These are phyloP conservation scores for Pemphigus obesinymphae DNA, from an alignment of 1,140 invertebrate genomes.

Conservation along the genomic window DNA sequence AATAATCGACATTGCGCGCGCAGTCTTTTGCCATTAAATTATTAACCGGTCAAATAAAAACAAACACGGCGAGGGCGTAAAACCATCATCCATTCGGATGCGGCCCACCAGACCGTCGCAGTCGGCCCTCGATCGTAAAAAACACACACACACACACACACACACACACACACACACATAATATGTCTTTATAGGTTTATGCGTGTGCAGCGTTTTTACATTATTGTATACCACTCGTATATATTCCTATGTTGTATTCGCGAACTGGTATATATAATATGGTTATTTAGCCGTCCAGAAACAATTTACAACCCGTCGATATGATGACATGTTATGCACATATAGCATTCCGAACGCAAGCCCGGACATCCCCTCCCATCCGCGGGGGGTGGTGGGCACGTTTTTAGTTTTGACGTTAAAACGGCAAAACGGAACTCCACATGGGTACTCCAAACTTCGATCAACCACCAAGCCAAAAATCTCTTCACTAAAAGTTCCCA, in stretches of 20 bases:
- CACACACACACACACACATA: not conserved
- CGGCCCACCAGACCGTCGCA: not conserved
- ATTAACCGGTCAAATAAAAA: conserved; percentile 41
- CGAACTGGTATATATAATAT: not conserved
- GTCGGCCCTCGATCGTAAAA: conserved; percentile 5
- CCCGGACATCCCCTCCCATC: too few relatives aligned
- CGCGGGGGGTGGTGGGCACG: not conserved
- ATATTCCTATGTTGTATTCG: not conserved
- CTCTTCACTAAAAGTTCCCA: too few relatives aligned
- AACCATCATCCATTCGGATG: conserved; percentile 10
- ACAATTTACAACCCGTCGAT: not conserved
- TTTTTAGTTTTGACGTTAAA: not conserved
- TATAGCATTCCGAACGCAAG: too few relatives aligned
- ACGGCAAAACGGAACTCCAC: too few relatives aligned
- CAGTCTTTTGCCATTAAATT: conserved; percentile 33
- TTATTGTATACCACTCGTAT: too few relatives aligned
- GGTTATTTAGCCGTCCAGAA: not conserved
- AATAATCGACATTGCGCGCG: conserved; percentile 13
- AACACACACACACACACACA: not conserved
- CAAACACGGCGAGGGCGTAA: conserved; percentile 40
- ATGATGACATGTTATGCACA: not conserved
- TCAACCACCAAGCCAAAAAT: too few relatives aligned
- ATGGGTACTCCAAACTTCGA: too few relatives aligned
- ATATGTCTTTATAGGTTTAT: not conserved
- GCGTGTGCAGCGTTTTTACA: not conserved